Evolutionary conservation across 2,113 vertebrate genomes (phyloP).

Genomic region (Colistium nudipinnis): DNA sequence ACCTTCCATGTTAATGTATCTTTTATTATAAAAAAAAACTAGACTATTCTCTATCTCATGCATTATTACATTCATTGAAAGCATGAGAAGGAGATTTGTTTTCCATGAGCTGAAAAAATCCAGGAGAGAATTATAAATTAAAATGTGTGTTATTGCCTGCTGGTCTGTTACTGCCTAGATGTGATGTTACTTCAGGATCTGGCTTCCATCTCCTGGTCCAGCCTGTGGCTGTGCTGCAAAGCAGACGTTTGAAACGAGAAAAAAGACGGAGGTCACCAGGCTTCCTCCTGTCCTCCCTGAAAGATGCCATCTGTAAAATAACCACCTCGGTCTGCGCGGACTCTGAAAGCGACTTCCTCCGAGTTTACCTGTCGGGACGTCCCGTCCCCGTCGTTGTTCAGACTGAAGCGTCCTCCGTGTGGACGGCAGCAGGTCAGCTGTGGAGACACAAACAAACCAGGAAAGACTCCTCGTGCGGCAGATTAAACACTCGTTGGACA

Average conservation of each 20-base stretch:
- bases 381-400: neutral
- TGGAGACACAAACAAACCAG: neutral
- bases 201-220: slow-evolving; percentile 49
- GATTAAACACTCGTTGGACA: slow-evolving; percentile 24
- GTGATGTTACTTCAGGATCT: slow-evolving; percentile 62
- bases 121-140: too few species aligned
- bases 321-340: slow-evolving; percentile 18
- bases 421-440: slow-evolving; percentile 9
- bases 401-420: slow-evolving; percentile 7
- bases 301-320: slow-evolving; percentile 62
- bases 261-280: slow-evolving; percentile 11
- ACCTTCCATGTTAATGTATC: too few species aligned
- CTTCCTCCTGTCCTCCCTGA: slow-evolving; percentile 8
- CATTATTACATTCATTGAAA: neutral
- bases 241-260: slow-evolving; percentile 35
- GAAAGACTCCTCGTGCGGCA: neutral
- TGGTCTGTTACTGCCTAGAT: slow-evolving; percentile 63
- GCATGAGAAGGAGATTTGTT: neutral
- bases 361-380: slow-evolving; percentile 24
- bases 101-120: too few species aligned
- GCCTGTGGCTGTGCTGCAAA: slow-evolving; percentile 43
- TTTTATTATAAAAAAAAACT: neutral
- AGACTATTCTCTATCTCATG: neutral
- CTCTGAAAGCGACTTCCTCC: slow-evolving; percentile 19
- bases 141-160: slow-evolving; percentile 10